Evolutionary conservation across 2,797 vertebrate genomes (phyloP), one percentile per base, ranked within the genome.

Genomic region (Enteromius radiatus): DNA sequence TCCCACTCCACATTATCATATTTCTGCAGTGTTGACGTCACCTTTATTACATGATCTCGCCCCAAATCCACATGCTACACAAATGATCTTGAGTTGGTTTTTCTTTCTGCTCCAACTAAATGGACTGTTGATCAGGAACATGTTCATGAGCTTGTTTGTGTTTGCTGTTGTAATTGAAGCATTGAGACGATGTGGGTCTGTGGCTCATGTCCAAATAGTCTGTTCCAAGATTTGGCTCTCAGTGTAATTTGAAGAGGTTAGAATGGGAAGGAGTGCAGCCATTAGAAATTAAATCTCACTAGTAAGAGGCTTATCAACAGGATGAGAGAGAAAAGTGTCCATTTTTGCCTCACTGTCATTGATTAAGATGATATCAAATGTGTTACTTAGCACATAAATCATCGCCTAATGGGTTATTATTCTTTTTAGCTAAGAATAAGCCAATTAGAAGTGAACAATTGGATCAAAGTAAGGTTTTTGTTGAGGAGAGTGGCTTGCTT

Each of bases 271-370:
- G 33, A 77, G 41, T 65, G 54, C 21, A 47, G 78, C 83, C 78
- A 54, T 82, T 84, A 52, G 47, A 82, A 79, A 85, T 76, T 70
- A 21, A 36, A 86, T 81, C 80, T 88, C 4, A 41, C 54, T 75
- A 33, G 38, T 81, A 76, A 75, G 80, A 47, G 28, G 54, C 80
- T 82, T 47, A 73, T 73, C 28, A 73, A 71, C 45, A 33, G 73
- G 28, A 36, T 54, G 19, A 36, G 45, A 17, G 68, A 76, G 84
- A 76, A 71, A 63, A 8, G 31, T 63, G 8, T 73, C 19, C 73
- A 56, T 36, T 81, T 82, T 75, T 67, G 54, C 21, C 56, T 68
- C 76, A 59, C n/a, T 52, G 47, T 84, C 8, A 38, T 33, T 78
- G 36, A 83, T 67, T 70, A 77, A 83, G 19, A 74, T 43, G 26